phyloP scores from a whole-genome alignment of 2,797 vertebrate genomes.

The Rhabdophis nuchalis region DNA sequence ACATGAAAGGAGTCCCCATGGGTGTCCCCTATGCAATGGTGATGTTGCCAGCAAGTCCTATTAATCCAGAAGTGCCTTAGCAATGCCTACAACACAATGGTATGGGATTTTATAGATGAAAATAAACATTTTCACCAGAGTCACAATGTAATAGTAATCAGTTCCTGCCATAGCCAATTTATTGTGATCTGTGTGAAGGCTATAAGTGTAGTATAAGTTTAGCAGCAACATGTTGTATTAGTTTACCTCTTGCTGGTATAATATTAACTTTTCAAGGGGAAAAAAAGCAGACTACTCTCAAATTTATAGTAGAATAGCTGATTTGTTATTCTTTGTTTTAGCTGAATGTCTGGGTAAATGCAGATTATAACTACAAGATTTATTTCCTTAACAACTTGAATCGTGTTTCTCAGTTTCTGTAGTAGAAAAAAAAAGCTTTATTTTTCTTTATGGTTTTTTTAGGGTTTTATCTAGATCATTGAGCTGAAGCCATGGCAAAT shows the following conservation, averaged over 20 bases:
- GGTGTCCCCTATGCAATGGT: neutral
- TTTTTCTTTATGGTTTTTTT: neutral
- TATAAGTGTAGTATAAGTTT: neutral
- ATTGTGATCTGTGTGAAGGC: neutral
- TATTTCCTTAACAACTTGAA: conserved; percentile 11
- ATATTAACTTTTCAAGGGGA: neutral
- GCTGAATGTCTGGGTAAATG: neutral
- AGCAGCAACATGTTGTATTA: neutral
- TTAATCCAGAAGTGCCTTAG: neutral
- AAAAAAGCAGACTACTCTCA: neutral
- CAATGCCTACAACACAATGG: neutral
- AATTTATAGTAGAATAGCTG: neutral
- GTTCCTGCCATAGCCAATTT: neutral
- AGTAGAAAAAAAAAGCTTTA: neutral
- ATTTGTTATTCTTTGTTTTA: neutral
- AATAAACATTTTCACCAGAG: neutral
- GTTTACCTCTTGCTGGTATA: neutral
- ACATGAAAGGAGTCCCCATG: neutral
- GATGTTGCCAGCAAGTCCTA: neutral
- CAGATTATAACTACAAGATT: neutral
- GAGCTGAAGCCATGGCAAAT: neutral
- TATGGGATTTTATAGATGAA: neutral
- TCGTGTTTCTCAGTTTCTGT: neutral
- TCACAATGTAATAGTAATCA: neutral
- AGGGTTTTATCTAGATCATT: conserved; percentile 9